A percentile compares a stretch with the other conserved stretches of the same genome.
Conservation (phyloP, 2,113 vertebrate species). For the Phyllostomus discolor region DNA sequence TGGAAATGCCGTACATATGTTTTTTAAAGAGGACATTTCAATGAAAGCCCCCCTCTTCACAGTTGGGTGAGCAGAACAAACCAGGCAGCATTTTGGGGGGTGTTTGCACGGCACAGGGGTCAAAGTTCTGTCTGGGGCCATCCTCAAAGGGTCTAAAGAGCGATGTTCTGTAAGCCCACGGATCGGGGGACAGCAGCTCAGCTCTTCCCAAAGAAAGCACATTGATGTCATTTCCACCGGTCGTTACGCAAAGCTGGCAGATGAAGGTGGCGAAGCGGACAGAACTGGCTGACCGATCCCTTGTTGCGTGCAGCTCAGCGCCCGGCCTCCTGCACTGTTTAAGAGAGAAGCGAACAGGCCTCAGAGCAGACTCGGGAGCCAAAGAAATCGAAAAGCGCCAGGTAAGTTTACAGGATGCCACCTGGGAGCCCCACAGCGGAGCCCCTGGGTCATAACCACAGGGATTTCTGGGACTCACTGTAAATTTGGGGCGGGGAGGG, state of each 20-base stretch:
- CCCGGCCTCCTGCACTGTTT: background rate
- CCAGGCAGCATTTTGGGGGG: background rate
- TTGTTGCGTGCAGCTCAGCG: rapidly evolving
- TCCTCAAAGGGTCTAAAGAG: too few relatives aligned
- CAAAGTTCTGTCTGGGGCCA: background rate
- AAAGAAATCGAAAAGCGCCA: background rate
- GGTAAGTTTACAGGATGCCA: background rate
- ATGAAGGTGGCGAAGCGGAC: background rate
- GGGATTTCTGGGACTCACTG: background rate
- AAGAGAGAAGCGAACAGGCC: background rate
- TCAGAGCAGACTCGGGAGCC: background rate
- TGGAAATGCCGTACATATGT: background rate
- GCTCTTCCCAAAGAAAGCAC: background rate
- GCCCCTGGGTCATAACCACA: background rate
- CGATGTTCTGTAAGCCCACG: background rate
- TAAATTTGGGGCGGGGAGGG: background rate
- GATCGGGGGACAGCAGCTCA: background rate
- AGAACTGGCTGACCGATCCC: background rate
- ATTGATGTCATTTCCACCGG: rapidly evolving
- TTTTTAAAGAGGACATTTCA: background rate
- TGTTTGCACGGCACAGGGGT: background rate
- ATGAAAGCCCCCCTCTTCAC: background rate
- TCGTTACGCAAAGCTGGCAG: background rate
- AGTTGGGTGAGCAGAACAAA: background rate
- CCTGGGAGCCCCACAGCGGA: background rate